Conservation (phyloP, 2,888 invertebrate species). For the Plebejus anna region DNA sequence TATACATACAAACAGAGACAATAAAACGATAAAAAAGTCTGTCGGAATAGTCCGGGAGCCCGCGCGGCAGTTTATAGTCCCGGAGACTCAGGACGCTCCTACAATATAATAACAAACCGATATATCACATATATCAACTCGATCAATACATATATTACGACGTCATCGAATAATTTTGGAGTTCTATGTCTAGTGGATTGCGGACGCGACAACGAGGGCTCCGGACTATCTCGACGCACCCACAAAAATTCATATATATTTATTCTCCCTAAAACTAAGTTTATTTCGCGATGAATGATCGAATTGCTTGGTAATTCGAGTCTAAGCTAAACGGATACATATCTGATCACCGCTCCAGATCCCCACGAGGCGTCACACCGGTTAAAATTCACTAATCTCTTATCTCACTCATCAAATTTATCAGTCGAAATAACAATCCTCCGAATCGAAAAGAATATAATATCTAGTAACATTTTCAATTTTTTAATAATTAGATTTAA, state of each 20-base stretch:
- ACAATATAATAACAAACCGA: slow-evolving; percentile 47
- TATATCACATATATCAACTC: slow-evolving; percentile 65
- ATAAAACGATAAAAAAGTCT: slow-evolving; percentile 61
- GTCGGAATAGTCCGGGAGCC: slow-evolving; percentile 52
- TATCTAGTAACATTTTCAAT: slow-evolving; percentile 26
- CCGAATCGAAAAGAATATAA: slow-evolving; percentile 28
- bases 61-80: slow-evolving; percentile 62
- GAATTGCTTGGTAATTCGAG: slow-evolving; percentile 77
- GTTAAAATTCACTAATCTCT: slow-evolving; percentile 72
- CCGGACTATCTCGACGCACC: slow-evolving; percentile 54
- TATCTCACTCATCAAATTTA: slow-evolving; percentile 71
- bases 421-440: slow-evolving; percentile 61
- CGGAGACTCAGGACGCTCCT: slow-evolving; percentile 52
- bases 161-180: slow-evolving; percentile 43
- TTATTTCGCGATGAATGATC: slow-evolving; percentile 80
- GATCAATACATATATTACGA: slow-evolving; percentile 45
- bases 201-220: slow-evolving; percentile 56
- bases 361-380: slow-evolving; percentile 61
- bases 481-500: slow-evolving; percentile 9
- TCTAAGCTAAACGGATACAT: slow-evolving; percentile 68
- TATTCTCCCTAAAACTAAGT: slow-evolving; percentile 62
- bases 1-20: slow-evolving; percentile 73
- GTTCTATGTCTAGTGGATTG: slow-evolving; percentile 47
- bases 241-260: slow-evolving; percentile 69
- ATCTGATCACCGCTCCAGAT: slow-evolving; percentile 60